Percentiles rank a stretch among this genome's conserved stretches.
Conservation (phyloP, 2,113 vertebrate genomes). For the Ginglymostoma cirratum region DNA sequence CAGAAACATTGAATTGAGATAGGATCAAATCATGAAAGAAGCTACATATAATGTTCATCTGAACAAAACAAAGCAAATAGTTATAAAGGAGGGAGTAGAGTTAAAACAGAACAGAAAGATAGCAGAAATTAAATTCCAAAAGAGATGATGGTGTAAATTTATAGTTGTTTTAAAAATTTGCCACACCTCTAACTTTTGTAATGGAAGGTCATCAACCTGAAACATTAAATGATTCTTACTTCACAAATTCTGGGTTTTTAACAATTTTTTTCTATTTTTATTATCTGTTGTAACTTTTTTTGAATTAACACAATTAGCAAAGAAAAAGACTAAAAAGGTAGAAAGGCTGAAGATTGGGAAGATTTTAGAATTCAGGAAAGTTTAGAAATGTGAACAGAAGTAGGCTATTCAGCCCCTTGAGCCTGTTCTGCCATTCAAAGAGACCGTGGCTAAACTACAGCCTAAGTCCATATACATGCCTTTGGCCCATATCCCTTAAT, state of each 20-base stretch:
- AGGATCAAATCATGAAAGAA: background rate
- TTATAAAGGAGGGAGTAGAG: background rate
- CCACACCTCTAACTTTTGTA: background rate
- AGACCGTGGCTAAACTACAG: too few relatives aligned
- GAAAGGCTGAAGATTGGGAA: background rate
- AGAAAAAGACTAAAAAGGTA: background rate
- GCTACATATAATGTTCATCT: background rate
- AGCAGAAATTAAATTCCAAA: background rate
- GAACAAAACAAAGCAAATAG: background rate
- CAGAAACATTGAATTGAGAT: constrained; percentile 40
- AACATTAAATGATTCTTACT: background rate
- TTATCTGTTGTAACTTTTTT: background rate
- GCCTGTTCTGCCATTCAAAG: too few relatives aligned
- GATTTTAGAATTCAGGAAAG: background rate
- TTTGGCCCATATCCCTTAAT: too few relatives aligned
- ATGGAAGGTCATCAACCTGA: background rate
- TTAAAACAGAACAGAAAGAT: background rate
- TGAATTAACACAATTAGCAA: background rate
- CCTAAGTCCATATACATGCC: too few relatives aligned
- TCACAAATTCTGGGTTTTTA: background rate
- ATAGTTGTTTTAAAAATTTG: background rate
- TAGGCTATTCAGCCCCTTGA: too few relatives aligned
- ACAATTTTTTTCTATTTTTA: background rate
- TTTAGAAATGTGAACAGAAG: too few relatives aligned
- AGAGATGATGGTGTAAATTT: background rate